Percentiles rank a stretch among this genome's conserved stretches.
phyloP scores from a whole-genome alignment of 1,140 invertebrate species.

The silkworm (Bombyx mori) region ASM3026992v2 NC_085107.1:154001-154500 shows the following conservation, averaged over 20 bases:
- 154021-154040: slow-evolving; percentile 17
- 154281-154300: slow-evolving; percentile 21
- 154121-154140: slow-evolving; percentile 23
- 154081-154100: slow-evolving; percentile 28
- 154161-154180: slow-evolving; percentile 26
- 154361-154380: background rate
- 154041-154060: slow-evolving; percentile 41
- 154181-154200: slow-evolving; percentile 29
- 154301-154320: slow-evolving; percentile 32
- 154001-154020: slow-evolving; percentile 32
- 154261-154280: slow-evolving; percentile 22
- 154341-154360: background rate
- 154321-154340: slow-evolving; percentile 21
- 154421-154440: background rate
- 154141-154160: slow-evolving; percentile 31
- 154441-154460: background rate
- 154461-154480: slow-evolving; percentile 42
- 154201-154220: slow-evolving; percentile 36
- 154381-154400: too few relatives aligned
- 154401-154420: background rate
- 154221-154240: slow-evolving; percentile 27
- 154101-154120: slow-evolving; percentile 11
- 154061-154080: slow-evolving; percentile 38
- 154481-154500: slow-evolving; percentile 39
- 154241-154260: slow-evolving; percentile 40